Evolutionary conservation across 2,113 vertebrate species (phyloP).

Genomic region (Hylia prasina): DNA sequence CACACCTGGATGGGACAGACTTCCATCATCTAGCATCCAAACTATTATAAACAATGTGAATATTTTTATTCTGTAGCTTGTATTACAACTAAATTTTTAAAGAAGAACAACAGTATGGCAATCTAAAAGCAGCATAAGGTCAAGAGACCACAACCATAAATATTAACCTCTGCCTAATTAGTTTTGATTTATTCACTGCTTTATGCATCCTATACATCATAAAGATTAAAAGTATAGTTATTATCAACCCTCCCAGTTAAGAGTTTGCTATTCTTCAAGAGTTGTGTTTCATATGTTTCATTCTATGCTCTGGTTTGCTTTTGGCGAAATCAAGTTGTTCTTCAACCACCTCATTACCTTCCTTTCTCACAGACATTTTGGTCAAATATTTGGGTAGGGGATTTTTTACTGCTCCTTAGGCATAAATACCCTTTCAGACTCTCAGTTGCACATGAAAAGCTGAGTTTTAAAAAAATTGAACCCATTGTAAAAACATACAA

Average conservation of each 20-base stretch:
- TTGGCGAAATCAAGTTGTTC: not conserved
- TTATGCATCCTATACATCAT: not conserved
- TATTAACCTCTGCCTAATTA: not conserved
- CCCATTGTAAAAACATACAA: not conserved
- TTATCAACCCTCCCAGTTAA: not conserved
- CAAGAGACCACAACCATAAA: fast-evolving
- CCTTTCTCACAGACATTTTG: not conserved
- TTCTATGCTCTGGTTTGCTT: not conserved
- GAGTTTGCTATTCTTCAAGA: not conserved
- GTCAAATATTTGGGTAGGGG: not conserved
- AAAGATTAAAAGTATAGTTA: not conserved
- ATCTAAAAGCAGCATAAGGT: not conserved
- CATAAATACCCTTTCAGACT: not conserved
- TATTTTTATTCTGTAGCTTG: not conserved
- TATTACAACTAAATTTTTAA: not conserved
- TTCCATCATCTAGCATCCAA: not conserved
- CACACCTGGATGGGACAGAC: not conserved
- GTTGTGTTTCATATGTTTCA: not conserved
- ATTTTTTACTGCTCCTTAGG: not conserved
- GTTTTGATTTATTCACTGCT: not conserved
- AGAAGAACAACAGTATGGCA: not conserved
- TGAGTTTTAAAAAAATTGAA: not conserved
- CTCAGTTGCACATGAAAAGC: not conserved
- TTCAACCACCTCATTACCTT: not conserved
- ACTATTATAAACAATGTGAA: not conserved